Conservation (phyloP, 2,797 vertebrate genomes). For the Ctenopoma kingsleyae region DNA sequence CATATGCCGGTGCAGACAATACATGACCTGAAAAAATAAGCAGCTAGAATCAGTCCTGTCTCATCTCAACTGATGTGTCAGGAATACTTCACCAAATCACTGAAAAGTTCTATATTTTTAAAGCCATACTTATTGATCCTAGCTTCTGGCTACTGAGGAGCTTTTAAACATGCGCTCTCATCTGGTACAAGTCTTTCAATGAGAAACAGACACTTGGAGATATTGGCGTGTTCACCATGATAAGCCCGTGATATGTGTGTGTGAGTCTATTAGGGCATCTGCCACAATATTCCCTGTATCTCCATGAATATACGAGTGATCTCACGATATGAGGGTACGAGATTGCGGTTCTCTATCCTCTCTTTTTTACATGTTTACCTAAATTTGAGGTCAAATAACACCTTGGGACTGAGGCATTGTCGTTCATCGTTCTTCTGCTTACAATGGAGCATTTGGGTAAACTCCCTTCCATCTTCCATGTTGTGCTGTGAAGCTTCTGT, state of each 20-base stretch:
- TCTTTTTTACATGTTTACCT: constrained; percentile 21
- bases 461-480: constrained; percentile 30
- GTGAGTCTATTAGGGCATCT: neutral
- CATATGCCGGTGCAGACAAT: constrained; percentile 47
- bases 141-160: constrained; percentile 8
- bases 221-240: neutral
- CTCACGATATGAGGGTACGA: too few species aligned
- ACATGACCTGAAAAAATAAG: constrained; percentile 44
- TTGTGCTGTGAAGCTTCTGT: constrained; percentile 49
- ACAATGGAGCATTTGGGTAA: constrained; percentile 35
- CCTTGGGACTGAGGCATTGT: constrained; percentile 5
- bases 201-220: constrained; percentile 36
- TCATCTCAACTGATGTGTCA: constrained; percentile 24
- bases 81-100: constrained; percentile 24
- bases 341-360: neutral
- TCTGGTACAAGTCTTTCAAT: neutral
- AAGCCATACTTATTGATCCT: constrained; percentile 20
- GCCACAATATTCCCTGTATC: neutral
- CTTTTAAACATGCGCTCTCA: neutral
- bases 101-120: neutral
- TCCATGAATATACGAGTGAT: neutral
- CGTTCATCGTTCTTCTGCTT: constrained; percentile 13
- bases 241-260: neutral
- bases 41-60: neutral
- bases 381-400: constrained; percentile 33